Evolutionary conservation across 2,113 vertebrate genomes (phyloP).

Genomic region (Campylomormyrus numenius): DNA sequence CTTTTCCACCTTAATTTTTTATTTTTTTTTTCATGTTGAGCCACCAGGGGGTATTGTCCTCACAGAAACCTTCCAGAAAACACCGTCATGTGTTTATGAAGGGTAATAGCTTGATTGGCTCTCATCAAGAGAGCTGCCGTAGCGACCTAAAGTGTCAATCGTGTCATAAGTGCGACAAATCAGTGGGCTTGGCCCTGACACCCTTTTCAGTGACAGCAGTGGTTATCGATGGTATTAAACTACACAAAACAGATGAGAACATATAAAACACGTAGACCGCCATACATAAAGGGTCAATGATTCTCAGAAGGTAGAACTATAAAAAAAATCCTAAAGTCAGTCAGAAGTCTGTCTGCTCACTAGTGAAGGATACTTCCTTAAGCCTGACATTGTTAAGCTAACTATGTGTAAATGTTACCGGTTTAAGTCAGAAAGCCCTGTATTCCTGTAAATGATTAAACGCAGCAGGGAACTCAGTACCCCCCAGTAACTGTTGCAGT

Average conservation of each 20-base stretch:
- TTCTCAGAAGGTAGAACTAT: background rate
- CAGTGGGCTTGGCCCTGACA: conserved; percentile 29
- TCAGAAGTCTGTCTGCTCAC: background rate
- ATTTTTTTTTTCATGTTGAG: conserved; percentile 19
- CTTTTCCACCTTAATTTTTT: background rate
- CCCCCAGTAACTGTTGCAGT: background rate
- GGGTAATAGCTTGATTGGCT: conserved; percentile 44
- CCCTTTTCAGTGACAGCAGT: background rate
- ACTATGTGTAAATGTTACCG: background rate
- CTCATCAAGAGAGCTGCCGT: conserved; percentile 45
- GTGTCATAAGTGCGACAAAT: conserved; percentile 34
- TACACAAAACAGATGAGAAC: background rate
- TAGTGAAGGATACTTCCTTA: background rate
- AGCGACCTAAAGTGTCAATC: conserved; percentile 43
- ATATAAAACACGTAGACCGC: background rate
- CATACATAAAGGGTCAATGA: background rate
- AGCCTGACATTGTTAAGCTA: background rate
- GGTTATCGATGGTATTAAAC: background rate
- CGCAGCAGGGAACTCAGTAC: background rate
- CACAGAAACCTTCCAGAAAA: conserved; percentile 35
- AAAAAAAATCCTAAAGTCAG: background rate
- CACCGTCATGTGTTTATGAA: conserved; percentile 36
- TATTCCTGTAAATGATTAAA: background rate
- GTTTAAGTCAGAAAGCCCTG: background rate
- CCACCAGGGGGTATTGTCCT: conserved; percentile 36